phyloP scores from a whole-genome alignment of 2,113 vertebrate species.

The Tetrax tetrax region DNA sequence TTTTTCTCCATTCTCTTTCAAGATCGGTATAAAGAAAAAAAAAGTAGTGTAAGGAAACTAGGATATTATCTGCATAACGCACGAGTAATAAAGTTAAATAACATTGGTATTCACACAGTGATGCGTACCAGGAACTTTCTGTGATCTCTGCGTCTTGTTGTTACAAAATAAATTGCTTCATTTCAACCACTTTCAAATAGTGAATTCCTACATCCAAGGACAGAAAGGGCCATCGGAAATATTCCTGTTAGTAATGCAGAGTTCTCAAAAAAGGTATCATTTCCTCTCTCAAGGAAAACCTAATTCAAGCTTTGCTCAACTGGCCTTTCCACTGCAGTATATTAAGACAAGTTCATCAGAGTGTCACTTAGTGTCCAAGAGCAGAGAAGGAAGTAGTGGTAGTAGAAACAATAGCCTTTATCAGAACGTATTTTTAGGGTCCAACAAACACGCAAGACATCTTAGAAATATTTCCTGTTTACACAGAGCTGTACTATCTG shows the following conservation, averaged over 20 bases:
- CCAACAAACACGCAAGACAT: conserved; percentile 67
- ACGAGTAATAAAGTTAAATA: background rate
- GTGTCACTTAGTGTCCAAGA: conserved; percentile 52
- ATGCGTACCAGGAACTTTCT: background rate
- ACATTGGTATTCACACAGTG: background rate
- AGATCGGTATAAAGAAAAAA: background rate
- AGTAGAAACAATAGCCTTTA: conserved; percentile 81
- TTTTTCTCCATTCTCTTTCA: background rate
- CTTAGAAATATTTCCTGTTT: conserved; percentile 84
- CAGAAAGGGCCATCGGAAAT: background rate
- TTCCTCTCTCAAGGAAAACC: conserved; percentile 67
- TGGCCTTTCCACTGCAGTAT: conserved; percentile 68
- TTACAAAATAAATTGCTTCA: background rate
- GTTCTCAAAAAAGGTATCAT: background rate
- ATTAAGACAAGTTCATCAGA: conserved; percentile 75
- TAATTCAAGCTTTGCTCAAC: conserved; percentile 11
- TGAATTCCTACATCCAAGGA: background rate
- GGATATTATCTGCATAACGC: background rate
- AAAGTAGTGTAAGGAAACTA: background rate
- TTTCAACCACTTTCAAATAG: background rate
- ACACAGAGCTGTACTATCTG: conserved; percentile 57
- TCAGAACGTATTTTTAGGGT: conserved; percentile 77
- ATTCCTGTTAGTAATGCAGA: background rate
- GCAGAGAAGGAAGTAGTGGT: conserved; percentile 56
- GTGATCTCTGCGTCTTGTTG: background rate